Base-by-base conservation (phyloP, 2,797 vertebrate species). In the Girardinus metallicus region DNA sequence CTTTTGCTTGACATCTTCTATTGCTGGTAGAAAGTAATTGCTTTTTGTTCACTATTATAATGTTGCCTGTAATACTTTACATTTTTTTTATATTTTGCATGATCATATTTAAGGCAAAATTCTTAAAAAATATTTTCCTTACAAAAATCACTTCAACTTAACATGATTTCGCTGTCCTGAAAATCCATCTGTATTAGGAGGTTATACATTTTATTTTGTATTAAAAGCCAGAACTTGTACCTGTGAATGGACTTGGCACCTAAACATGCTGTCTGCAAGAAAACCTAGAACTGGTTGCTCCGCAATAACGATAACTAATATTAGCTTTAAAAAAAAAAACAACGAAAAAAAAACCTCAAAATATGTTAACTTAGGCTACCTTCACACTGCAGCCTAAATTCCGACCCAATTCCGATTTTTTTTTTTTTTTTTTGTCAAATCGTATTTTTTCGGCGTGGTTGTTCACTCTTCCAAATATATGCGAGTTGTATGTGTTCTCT, bases 1-100 rank as follows among this genome's bases (percentile, higher is more conserved):
- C 82, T 77, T 87, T 87, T 83, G 74, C 57, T 55, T 39, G 82
- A 78, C 79, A 75, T 75, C 15, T 13, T 31, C 77, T 49, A 9
- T 43, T 75, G 51, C 73, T 73, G 62, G 46, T 43, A 46, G 43
- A 73, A 75, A 34, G 55, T 74, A 72, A 76, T 41, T 84, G 34
- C 34, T 62, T 39, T 47, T 83, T 47, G 70, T 62, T 74, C 36
- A n/a, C 26, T 7, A 62, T 55, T 11, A 39, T 15, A 39, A 23
- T 39, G 10, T 23, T 57, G n/a, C 36, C 36, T 39, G 5, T 16
- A 5, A 29, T 57, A 36, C 9, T 64, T 26, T 23, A 68, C 16
- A 39, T 9, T 21, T 12, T 68, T 66, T 23, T 11, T 41, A 41
- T 51, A 21, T 6, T 66, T 68, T 41, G 9, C 64, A 36, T 66